Percentiles rank a stretch among this genome's conserved stretches.
phyloP scores from a whole-genome alignment of 1,140 invertebrate species.

The Globodera rostochiensis region DNA sequence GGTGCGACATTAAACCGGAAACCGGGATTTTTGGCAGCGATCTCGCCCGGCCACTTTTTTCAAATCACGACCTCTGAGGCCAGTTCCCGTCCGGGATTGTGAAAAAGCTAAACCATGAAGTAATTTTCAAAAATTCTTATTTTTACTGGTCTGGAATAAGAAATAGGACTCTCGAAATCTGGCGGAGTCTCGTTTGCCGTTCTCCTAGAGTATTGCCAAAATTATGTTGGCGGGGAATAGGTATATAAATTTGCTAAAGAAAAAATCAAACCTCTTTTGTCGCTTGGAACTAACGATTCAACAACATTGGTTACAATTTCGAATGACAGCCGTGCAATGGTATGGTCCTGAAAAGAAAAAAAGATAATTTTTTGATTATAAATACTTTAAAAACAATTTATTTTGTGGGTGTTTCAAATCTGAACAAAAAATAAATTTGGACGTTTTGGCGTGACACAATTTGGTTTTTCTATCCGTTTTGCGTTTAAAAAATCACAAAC shows the following conservation, averaged over 20 bases:
- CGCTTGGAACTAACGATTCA: slow-evolving; percentile 17
- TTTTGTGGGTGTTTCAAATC: too few relatives aligned
- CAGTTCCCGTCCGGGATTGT: too few relatives aligned
- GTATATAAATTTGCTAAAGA: not conserved
- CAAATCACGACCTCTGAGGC: not conserved
- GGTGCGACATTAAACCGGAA: slow-evolving; percentile 17
- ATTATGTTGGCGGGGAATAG: too few relatives aligned
- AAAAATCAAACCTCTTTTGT: slow-evolving; percentile 8
- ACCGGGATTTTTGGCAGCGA: not conserved
- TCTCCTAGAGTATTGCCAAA: too few relatives aligned
- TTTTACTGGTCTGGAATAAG: slow-evolving; percentile 3
- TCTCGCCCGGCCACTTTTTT: not conserved
- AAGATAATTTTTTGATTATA: not conserved
- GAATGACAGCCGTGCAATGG: slow-evolving; percentile 45
- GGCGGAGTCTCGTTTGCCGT: too few relatives aligned
- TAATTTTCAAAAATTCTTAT: slow-evolving; percentile 23
- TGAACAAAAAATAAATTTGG: not conserved
- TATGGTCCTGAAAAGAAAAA: slow-evolving; percentile 39
- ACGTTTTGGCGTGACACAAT: not conserved
- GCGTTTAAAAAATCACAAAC: slow-evolving; percentile 27
- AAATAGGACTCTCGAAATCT: not conserved
- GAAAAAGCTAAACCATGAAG: not conserved
- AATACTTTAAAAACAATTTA: not conserved
- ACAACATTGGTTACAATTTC: slow-evolving; percentile 43
- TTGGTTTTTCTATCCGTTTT: not conserved